Percentiles rank a stretch among this genome's conserved stretches.
phyloP scores from a whole-genome alignment of 1,140 invertebrate species.

The Tetragnatha versicolor region DNA sequence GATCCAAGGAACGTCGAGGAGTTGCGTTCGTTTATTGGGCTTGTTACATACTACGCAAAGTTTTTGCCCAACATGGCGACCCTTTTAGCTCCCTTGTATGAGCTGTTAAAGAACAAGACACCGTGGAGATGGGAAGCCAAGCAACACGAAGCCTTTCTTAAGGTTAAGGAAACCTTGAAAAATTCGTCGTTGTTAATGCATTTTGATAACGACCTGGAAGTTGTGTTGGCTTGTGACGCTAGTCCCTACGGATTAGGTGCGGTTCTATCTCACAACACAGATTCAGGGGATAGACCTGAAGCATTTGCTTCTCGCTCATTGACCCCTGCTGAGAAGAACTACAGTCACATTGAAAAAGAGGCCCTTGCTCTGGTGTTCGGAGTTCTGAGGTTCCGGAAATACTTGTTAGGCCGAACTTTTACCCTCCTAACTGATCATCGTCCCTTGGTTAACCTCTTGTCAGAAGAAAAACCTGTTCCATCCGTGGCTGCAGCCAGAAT shows the following conservation, averaged over 20 bases:
- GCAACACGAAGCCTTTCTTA: slow-evolving; percentile 57
- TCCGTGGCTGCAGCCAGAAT: slow-evolving; percentile 60
- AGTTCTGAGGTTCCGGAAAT: slow-evolving; percentile 68
- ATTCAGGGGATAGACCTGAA: slow-evolving; percentile 65
- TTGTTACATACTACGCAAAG: slow-evolving; percentile 52
- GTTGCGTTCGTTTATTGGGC: slow-evolving; percentile 56
- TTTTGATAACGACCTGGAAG: slow-evolving; percentile 65
- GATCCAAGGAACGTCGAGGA: slow-evolving; percentile 60
- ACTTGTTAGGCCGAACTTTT: slow-evolving; percentile 66
- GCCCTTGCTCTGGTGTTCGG: slow-evolving; percentile 67
- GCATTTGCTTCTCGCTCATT: slow-evolving; percentile 65
- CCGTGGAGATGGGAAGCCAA: slow-evolving; percentile 58
- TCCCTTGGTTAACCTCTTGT: slow-evolving; percentile 66
- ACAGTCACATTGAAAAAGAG: slow-evolving; percentile 68
- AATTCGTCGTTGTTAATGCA: slow-evolving; percentile 59
- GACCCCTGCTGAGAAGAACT: slow-evolving; percentile 64
- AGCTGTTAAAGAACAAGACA: slow-evolving; percentile 55
- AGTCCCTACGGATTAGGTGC: slow-evolving; percentile 64
- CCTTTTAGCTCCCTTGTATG: slow-evolving; percentile 56
- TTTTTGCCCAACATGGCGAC: slow-evolving; percentile 61
- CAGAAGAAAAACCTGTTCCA: slow-evolving; percentile 59
- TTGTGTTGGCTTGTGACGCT: slow-evolving; percentile 66
- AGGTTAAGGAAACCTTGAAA: slow-evolving; percentile 57
- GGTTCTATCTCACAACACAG: slow-evolving; percentile 63
- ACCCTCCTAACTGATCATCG: slow-evolving; percentile 66